Base-by-base conservation (phyloP, 1,140 invertebrate species). In the Aphaenogaster rudis region DNA sequence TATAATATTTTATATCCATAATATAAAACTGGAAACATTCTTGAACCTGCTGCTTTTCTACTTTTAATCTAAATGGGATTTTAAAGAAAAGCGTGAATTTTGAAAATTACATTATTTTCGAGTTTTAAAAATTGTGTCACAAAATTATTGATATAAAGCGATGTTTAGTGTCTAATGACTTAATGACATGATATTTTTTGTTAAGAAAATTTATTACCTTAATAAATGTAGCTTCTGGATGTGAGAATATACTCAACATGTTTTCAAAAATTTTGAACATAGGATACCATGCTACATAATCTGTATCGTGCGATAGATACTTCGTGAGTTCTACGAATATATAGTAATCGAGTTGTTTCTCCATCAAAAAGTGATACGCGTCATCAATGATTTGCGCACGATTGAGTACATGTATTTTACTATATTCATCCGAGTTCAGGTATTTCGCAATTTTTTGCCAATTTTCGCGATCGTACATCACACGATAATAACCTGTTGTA, bases 251-350 rank as follows among this genome's bases (percentile, higher is more conserved):
- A n/a, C n/a, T 57, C 17, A n/a, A 57, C 6, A 21, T 57, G 3
- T n/a, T 6, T 57, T 17, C 17, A 17, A 57, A 3, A n/a, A n/a
- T n/a, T 6, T 57, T 21, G 17, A 57, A 57, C 54, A 57, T 57
- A 57, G 54, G 54, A 57, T 57, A 57, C 54, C 54, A 57, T 57
- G 54, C 17, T 57, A 57, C 7, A n/a, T 57, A 57, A 57, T n/a
- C 7, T 57, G 6, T 57, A 17, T 57, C 54, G 15, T n/a, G 54
- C 6, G 4, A n/a, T 57, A 57, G 54, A 2, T 57, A 57, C 1
- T 3, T 1, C 8, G 54, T 57, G 7, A 57, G n/a, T 2, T 57
- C 3, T n/a, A 7, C 7, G 5, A 64, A 64, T 9, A 39, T 66
- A 3, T 15, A 2, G 33, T 6, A 2, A 15, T 36, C 15, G 2